Conservation (phyloP, 2,888 invertebrate species). For the Sarcophaga variegata region DNA sequence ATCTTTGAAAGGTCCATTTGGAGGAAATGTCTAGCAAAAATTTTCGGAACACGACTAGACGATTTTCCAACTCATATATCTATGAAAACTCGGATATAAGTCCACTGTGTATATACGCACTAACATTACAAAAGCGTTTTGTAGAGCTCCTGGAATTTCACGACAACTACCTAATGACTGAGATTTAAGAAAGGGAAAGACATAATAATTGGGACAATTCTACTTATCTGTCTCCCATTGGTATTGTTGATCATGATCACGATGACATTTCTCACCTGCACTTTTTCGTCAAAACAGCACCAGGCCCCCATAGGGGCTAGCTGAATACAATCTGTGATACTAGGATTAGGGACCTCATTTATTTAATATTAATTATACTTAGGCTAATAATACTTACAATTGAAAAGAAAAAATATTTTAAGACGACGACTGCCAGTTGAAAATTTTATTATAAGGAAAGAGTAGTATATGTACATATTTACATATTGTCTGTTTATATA, state of each 20-base stretch:
- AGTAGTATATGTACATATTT: no score
- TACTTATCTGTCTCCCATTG: slow-evolving; percentile 3
- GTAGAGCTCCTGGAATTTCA: neutral
- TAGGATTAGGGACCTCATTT: no score
- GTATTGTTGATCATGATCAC: neutral
- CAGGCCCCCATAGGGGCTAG: no score
- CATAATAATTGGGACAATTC: neutral
- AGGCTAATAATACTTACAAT: no score
- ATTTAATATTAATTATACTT: no score
- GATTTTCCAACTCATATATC: neutral
- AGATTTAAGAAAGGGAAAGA: neutral
- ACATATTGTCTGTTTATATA: no score
- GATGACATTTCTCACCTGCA: neutral
- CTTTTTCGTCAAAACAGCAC: neutral
- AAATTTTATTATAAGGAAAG: no score
- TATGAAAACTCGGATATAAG: neutral
- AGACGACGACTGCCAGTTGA: no score
- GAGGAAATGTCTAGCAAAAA: no score
- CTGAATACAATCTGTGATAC: no score
- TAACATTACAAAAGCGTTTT: neutral
- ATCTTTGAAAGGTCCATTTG: no score
- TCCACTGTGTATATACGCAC: neutral
- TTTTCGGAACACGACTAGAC: no score
- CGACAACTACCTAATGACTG: slow-evolving; percentile 3
- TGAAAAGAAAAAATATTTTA: neutral